Evolutionary conservation across 2,888 invertebrate species (phyloP).

Genomic region (Apotomis betuletana): DNA sequence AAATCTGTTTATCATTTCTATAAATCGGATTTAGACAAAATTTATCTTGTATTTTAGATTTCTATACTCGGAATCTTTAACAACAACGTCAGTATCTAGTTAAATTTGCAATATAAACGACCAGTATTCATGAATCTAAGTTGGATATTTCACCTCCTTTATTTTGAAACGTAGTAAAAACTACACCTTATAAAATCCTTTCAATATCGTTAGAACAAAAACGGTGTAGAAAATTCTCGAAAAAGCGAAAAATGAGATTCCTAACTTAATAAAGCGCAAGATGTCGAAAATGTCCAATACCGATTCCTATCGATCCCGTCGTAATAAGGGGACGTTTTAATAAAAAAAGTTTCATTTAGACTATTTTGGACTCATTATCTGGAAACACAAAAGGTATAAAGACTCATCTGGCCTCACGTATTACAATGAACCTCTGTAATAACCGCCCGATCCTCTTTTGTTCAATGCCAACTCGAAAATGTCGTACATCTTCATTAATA

Average conservation of each 20-base stretch:
- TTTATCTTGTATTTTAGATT: too few relatives aligned
- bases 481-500: conserved; percentile 76
- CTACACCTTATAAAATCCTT: not conserved
- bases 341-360: conserved; percentile 56
- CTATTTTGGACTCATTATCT: conserved; percentile 62
- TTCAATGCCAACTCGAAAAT: conserved; percentile 63
- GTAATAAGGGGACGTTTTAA: conserved; percentile 69
- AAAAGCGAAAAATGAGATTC: conserved; percentile 48
- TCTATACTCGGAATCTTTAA: too few relatives aligned
- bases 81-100: too few relatives aligned
- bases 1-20: too few relatives aligned
- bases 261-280: conserved; percentile 70
- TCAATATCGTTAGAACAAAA: conserved; percentile 1
- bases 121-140: too few relatives aligned
- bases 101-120: too few relatives aligned
- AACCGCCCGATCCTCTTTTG: conserved; percentile 60
- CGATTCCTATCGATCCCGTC: conserved; percentile 69
- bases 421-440: conserved; percentile 56
- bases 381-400: conserved; percentile 61
- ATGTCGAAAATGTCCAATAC: conserved; percentile 70
- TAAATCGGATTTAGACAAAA: too few relatives aligned
- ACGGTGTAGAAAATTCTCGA: conserved; percentile 47
- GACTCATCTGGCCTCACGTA: conserved; percentile 61
- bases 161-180: not conserved
- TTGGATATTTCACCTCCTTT: not conserved